These are phyloP conservation scores for Rosalia funebris DNA, from an alignment of 2,888 invertebrate species.

Conservation along the genomic window DNA sequence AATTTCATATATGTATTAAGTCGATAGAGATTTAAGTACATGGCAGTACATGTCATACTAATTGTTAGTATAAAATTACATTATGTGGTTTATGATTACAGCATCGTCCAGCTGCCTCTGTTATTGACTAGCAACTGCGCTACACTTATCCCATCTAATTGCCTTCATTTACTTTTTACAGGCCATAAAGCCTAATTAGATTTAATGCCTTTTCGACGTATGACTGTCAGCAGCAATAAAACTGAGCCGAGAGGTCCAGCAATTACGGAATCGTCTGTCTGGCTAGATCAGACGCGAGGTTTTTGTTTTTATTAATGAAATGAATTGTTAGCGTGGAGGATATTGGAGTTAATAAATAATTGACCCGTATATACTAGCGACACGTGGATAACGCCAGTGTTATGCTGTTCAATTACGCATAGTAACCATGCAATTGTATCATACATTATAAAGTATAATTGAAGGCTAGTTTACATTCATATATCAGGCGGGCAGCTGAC, in stretches of 20 bases:
- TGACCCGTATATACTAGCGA: conserved; percentile 33
- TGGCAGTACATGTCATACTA: too few species aligned
- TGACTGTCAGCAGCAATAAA: conserved; percentile 17
- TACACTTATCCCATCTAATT: conserved; percentile 2
- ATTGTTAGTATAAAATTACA: too few species aligned
- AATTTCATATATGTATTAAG: too few species aligned
- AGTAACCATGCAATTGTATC: conserved; percentile 41
- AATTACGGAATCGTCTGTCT: conserved; percentile 29
- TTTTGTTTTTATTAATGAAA: conserved; percentile 29
- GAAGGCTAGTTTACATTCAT: conserved; percentile 22
- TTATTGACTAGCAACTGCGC: neutral
- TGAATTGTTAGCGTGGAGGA: conserved; percentile 23
- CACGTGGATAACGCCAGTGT: conserved; percentile 33
- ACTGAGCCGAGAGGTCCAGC: conserved; percentile 16
- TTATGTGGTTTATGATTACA: too few species aligned
- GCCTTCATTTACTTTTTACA: conserved; percentile 16
- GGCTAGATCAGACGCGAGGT: conserved; percentile 13
- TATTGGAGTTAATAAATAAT: conserved; percentile 44
- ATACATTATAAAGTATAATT: conserved; percentile 29
- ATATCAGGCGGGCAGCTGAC: neutral
- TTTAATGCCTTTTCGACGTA: conserved; percentile 22
- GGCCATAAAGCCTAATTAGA: conserved; percentile 23
- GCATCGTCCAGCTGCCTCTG: neutral
- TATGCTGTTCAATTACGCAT: conserved; percentile 12
- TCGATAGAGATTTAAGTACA: too few species aligned